phyloP scores from a whole-genome alignment of 2,113 vertebrate genomes.

The Petaurus breviceps region DNA sequence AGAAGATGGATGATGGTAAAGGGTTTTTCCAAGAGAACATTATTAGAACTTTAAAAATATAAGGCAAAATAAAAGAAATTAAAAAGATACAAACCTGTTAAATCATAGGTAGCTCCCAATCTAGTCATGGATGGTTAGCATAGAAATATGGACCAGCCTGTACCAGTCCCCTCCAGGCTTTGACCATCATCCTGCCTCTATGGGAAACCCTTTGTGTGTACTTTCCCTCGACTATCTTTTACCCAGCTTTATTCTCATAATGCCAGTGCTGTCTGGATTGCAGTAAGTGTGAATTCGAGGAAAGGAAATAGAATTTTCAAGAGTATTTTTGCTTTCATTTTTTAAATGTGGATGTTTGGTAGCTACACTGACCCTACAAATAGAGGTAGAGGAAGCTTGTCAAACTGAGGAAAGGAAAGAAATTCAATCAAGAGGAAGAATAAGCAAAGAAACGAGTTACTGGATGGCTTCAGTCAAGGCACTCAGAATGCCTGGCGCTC shows the following conservation, averaged over 20 bases:
- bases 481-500: neutral
- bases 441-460: neutral
- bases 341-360: neutral
- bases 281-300: neutral
- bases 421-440: neutral
- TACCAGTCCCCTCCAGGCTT: too few species aligned
- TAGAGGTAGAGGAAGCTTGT: neutral
- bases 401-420: neutral
- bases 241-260: neutral
- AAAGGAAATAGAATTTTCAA: neutral
- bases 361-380: neutral
- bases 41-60: too few species aligned
- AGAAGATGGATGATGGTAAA: too few species aligned
- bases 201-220: neutral
- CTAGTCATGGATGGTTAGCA: too few species aligned
- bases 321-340: neutral
- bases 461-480: neutral
- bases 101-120: too few species aligned
- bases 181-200: too few species aligned
- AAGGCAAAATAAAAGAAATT: too few species aligned
- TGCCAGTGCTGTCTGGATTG: neutral
- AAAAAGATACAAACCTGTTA: too few species aligned
- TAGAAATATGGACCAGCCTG: too few species aligned
- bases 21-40: too few species aligned
- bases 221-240: neutral